Conservation (phyloP, 2,797 vertebrate species). For the Coregonus ussuriensis region DNA sequence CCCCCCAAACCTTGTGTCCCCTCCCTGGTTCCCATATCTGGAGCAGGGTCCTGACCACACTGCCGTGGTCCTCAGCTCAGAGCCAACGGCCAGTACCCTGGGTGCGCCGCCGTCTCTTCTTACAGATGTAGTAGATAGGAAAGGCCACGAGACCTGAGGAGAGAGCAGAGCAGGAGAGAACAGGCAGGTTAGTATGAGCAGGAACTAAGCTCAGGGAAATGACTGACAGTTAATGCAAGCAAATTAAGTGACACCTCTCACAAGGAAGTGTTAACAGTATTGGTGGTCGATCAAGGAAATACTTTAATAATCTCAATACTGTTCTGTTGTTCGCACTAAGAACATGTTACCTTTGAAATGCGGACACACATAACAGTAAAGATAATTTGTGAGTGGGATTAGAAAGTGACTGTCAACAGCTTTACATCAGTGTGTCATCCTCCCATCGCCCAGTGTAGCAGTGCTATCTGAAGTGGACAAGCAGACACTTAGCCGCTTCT, state of each 20-base stretch:
- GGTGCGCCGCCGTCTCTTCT: conserved; percentile 91
- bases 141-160: conserved; percentile 88
- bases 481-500: not conserved
- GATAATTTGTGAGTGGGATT: not conserved
- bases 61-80: conserved; percentile 59
- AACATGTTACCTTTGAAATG: too few species aligned
- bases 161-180: conserved; percentile 13
- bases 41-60: not conserved
- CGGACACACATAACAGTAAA: too few species aligned
- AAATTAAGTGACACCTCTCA: not conserved
- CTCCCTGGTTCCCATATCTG: not conserved
- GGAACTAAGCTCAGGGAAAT: not conserved
- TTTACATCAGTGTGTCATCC: not conserved
- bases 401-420: not conserved
- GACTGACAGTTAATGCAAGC: not conserved
- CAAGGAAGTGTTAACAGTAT: not conserved
- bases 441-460: not conserved
- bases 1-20: not conserved
- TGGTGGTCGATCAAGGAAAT: too few species aligned
- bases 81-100: conserved; percentile 76
- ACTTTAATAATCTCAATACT: too few species aligned
- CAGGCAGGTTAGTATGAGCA: not conserved
- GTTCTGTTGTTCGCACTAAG: too few species aligned
- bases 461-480: not conserved
- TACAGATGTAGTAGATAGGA: conserved; percentile 96